A percentile compares a stretch with the other conserved stretches of the same genome.
Conservation (phyloP, 2,797 vertebrate genomes). For the Glossophaga mutica region DNA sequence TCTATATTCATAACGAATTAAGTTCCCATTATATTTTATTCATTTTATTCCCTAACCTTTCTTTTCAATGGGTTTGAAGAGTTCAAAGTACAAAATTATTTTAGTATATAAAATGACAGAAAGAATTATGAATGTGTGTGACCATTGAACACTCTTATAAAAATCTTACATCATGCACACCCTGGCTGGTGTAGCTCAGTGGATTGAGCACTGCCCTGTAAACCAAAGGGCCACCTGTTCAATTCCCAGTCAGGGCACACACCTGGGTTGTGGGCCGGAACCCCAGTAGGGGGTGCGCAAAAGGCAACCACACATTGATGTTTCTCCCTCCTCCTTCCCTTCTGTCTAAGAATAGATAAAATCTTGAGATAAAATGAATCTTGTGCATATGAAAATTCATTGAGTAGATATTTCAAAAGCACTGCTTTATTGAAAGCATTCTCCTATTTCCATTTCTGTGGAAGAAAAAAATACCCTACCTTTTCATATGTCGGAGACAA, state of each 20-base stretch:
- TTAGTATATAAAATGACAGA: not conserved
- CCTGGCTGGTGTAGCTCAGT: too few species aligned
- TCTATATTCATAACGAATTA: not conserved
- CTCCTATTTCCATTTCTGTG: not conserved
- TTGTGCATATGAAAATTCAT: not conserved
- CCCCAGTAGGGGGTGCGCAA: too few species aligned
- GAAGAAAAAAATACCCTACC: not conserved
- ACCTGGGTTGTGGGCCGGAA: too few species aligned
- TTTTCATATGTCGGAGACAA: not conserved
- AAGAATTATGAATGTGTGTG: not conserved
- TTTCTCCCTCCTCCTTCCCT: too few species aligned
- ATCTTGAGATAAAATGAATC: not conserved
- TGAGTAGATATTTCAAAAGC: not conserved
- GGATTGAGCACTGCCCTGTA: too few species aligned
- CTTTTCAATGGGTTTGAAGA: not conserved
- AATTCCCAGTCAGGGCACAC: too few species aligned
- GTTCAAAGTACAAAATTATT: not conserved
- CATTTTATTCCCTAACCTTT: not conserved
- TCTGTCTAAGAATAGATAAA: too few species aligned
- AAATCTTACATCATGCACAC: not conserved
- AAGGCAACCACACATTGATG: too few species aligned
- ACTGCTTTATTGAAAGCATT: not conserved
- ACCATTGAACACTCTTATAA: not conserved
- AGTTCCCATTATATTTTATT: not conserved
- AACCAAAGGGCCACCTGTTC: too few species aligned